These are phyloP conservation scores for Daktulosphaira vitifoliae DNA, from an alignment of 1,140 invertebrate genomes.

Conservation along the genomic window DNA sequence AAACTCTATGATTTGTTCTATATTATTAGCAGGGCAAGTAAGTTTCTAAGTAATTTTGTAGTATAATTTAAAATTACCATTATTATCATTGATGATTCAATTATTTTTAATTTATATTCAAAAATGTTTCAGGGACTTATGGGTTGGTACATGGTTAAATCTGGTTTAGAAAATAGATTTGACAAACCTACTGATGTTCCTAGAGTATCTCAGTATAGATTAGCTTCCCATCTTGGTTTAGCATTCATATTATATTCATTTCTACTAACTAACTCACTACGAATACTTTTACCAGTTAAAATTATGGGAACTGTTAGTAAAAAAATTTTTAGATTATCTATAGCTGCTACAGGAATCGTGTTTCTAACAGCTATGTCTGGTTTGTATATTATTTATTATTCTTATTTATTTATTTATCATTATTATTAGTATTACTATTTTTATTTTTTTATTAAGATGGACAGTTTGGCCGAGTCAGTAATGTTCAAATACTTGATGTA, in stretches of 20 bases:
- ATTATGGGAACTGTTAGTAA: conserved; percentile 50
- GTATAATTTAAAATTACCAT: background rate
- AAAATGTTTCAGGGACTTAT: conserved; percentile 69
- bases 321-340: conserved; percentile 49
- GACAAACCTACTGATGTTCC: conserved; percentile 76
- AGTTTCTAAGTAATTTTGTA: conserved; percentile 9
- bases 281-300: conserved; percentile 41
- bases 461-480: too few relatives aligned
- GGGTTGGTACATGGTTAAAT: conserved; percentile 99
- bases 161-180: conserved; percentile 83
- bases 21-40: conserved; percentile 79
- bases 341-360: conserved; percentile 71
- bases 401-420: too few relatives aligned
- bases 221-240: conserved; percentile 83
- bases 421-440: too few relatives aligned
- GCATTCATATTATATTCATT: conserved; percentile 84
- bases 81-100: too few relatives aligned
- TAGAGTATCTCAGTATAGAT: conserved; percentile 89
- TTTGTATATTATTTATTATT: conserved; percentile 41
- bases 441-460: too few relatives aligned
- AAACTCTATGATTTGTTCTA: conserved; percentile 62
- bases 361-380: conserved; percentile 89
- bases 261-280: conserved; percentile 34
- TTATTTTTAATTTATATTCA: conserved; percentile 10
- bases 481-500: too few relatives aligned